Evolutionary conservation across 2,797 vertebrate species (phyloP).

Genomic region (Catharus ustulatus): DNA sequence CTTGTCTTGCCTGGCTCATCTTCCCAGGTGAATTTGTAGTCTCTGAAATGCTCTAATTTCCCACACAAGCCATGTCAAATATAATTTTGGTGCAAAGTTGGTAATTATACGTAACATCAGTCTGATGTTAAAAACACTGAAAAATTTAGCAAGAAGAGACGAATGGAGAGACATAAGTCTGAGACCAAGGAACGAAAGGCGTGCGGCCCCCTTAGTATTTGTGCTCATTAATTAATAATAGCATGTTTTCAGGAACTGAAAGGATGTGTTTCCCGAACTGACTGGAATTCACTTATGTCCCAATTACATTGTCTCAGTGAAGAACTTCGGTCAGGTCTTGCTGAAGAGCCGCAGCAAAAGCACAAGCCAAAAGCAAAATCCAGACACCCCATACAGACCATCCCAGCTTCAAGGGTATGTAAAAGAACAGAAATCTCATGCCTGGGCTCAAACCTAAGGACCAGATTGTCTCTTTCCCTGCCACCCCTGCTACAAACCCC

Average conservation of each 20-base stretch:
- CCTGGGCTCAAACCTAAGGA: neutral
- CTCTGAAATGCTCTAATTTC: constrained; percentile 94
- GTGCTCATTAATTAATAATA: constrained; percentile 94
- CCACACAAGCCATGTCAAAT: constrained; percentile 93
- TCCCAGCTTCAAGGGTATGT: neutral
- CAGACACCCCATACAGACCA: neutral
- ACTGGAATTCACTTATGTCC: constrained; percentile 83
- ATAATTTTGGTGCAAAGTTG: constrained; percentile 94
- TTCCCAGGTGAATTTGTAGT: constrained; percentile 89
- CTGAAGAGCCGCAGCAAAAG: neutral
- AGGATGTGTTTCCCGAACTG: constrained; percentile 80
- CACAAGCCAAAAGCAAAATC: constrained; percentile 19
- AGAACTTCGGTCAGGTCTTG: constrained; percentile 34
- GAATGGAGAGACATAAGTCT: constrained; percentile 91
- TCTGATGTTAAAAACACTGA: constrained; percentile 96
- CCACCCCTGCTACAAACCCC: neutral
- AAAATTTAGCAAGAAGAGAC: constrained; percentile 97
- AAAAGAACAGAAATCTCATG: neutral
- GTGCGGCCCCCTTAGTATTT: constrained; percentile 82
- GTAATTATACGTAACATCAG: constrained; percentile 97
- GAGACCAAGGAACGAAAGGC: constrained; percentile 91
- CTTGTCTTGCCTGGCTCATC: constrained; percentile 78
- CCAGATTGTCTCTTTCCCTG: neutral
- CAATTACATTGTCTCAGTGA: constrained; percentile 76
- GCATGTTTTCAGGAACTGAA: constrained; percentile 85